Conservation (phyloP, 2,797 vertebrate genomes). For the Thunnus albacares region DNA sequence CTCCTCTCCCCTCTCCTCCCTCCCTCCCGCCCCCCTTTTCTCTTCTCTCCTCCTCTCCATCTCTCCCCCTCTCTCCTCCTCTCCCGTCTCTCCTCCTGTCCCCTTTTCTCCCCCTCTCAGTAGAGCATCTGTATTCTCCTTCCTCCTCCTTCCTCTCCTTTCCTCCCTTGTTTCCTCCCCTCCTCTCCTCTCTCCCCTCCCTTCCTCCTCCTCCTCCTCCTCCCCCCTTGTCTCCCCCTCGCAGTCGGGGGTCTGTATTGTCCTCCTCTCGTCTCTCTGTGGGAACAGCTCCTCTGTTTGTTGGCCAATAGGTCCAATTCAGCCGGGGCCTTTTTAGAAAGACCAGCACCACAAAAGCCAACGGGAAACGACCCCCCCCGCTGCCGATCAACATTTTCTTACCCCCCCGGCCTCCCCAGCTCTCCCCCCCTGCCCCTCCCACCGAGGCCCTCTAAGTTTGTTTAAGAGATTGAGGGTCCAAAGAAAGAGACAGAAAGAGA, state of each 20-base stretch:
- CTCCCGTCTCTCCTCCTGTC: not conserved
- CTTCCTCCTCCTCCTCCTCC: not conserved
- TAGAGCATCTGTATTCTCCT: not conserved
- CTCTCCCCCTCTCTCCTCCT: not conserved
- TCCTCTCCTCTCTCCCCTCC: not conserved
- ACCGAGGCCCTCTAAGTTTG: slow-evolving; percentile 91
- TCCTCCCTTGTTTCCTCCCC: slow-evolving; percentile 4
- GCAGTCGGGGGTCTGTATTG: slow-evolving; percentile 67
- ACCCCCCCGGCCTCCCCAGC: not conserved
- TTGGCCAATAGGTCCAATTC: slow-evolving; percentile 80
- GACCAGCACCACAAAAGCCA: slow-evolving; percentile 76
- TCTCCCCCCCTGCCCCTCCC: slow-evolving; percentile 37
- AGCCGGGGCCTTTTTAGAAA: slow-evolving; percentile 65
- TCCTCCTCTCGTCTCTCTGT: slow-evolving; percentile 66
- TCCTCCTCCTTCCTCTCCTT: not conserved
- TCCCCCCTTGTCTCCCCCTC: slow-evolving; percentile 6
- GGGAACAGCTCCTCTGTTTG: slow-evolving; percentile 82
- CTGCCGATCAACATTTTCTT: slow-evolving; percentile 45
- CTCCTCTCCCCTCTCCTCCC: not conserved
- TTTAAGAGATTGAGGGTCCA: slow-evolving; percentile 99
- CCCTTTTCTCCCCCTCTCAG: not conserved
- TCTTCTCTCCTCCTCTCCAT: not conserved
- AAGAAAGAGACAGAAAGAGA: slow-evolving; percentile 79
- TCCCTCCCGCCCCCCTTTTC: too few species aligned
- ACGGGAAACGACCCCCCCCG: slow-evolving; percentile 63